phyloP scores from a whole-genome alignment of 2,888 invertebrate species.

The Ophraella communa region DNA sequence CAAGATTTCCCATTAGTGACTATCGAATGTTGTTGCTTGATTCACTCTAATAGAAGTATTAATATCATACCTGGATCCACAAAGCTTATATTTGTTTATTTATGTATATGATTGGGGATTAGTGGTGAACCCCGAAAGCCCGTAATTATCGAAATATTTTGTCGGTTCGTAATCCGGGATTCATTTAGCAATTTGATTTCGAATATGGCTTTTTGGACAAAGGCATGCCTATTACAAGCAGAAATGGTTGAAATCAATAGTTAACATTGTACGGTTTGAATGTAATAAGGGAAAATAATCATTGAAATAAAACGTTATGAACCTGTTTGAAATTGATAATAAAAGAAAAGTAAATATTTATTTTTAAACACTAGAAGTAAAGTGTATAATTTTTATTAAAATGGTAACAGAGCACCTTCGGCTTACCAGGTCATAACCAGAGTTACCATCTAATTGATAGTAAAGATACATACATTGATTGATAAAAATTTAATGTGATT shows the following conservation, averaged over 20 bases:
- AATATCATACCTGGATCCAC: background rate
- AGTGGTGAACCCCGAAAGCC: background rate
- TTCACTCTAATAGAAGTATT: background rate
- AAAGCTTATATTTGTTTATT: slow-evolving; percentile 7
- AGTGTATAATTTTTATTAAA: too few relatives aligned
- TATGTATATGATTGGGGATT: slow-evolving; percentile 10
- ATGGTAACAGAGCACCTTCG: too few relatives aligned
- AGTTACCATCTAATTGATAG: too few relatives aligned
- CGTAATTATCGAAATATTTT: slow-evolving; percentile 7
- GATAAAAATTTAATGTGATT: too few relatives aligned
- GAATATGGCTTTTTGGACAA: slow-evolving; percentile 3
- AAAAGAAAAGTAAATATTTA: background rate
- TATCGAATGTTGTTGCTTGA: too few relatives aligned
- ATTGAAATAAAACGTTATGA: background rate
- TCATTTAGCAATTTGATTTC: slow-evolving; percentile 6
- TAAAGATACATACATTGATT: too few relatives aligned
- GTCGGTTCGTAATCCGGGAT: slow-evolving; percentile 5
- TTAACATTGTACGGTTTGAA: background rate
- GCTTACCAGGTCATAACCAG: too few relatives aligned
- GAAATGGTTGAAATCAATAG: background rate
- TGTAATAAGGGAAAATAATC: background rate
- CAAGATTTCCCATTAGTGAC: background rate
- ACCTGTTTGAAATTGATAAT: background rate
- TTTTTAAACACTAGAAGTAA: too few relatives aligned
- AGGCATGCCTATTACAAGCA: background rate